Percentiles rank a stretch among this genome's conserved stretches.
Conservation (phyloP, 2,113 vertebrate species). For the Heliornis fulica region DNA sequence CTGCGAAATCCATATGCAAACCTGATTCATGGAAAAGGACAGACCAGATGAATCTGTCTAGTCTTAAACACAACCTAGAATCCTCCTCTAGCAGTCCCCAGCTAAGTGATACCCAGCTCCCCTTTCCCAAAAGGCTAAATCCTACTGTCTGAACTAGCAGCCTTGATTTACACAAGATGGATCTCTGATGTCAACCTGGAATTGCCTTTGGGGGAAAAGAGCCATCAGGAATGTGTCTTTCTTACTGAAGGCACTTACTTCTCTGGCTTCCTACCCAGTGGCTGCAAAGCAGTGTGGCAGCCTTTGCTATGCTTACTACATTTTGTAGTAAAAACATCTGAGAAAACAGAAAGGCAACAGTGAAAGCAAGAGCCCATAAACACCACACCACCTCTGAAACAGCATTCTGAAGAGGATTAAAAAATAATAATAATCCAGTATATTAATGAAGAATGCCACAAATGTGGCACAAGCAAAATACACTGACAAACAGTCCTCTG, state of each 20-base stretch:
- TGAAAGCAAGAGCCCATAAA: neutral
- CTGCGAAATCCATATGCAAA: neutral
- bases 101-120: neutral
- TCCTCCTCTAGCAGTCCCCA: neutral
- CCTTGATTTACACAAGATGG: rapidly evolving
- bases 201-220: neutral
- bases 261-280: neutral
- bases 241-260: neutral
- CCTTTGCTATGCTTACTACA: neutral
- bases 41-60: neutral
- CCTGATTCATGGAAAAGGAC: neutral
- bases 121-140: neutral
- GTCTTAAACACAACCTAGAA: neutral
- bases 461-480: neutral
- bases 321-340: neutral
- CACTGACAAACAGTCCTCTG: neutral
- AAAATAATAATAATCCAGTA: neutral
- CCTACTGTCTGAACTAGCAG: neutral
- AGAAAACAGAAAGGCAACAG: neutral
- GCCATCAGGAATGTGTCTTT: neutral
- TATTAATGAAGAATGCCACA: neutral
- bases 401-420: neutral
- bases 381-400: neutral
- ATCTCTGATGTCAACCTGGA: neutral
- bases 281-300: neutral